Evolutionary conservation across 2,888 invertebrate genomes (phyloP).

Genomic region (Drosophila anomelani): DNA sequence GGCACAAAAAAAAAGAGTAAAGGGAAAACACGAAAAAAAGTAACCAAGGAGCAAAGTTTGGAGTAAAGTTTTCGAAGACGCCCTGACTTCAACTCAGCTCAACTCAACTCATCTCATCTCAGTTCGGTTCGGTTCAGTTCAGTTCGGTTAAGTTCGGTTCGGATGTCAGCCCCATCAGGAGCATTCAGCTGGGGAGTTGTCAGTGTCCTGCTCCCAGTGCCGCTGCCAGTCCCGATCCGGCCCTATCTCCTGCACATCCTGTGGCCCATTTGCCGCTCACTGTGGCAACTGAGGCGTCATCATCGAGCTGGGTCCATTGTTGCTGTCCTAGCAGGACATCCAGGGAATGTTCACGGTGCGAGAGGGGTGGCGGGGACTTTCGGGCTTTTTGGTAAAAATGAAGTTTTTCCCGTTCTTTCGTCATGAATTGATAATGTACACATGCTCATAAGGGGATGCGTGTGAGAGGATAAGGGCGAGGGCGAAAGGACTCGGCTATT

Average conservation of each 20-base stretch:
- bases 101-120: constrained; percentile 42
- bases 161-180: constrained; percentile 69
- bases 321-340: constrained; percentile 44
- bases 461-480: constrained; percentile 20
- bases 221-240: constrained; percentile 31
- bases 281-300: constrained; percentile 75
- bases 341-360: constrained; percentile 11
- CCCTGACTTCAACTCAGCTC: constrained; percentile 64
- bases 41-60: constrained; percentile 60
- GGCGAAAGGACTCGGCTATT: constrained; percentile 52
- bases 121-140: constrained; percentile 34
- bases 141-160: constrained; percentile 56
- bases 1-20: constrained; percentile 5
- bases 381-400: constrained; percentile 68
- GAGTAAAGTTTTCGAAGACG: constrained; percentile 73
- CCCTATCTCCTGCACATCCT: constrained; percentile 54
- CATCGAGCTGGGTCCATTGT: constrained; percentile 58
- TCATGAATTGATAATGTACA: constrained; percentile 80
- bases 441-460: constrained; percentile 67
- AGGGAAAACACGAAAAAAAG: constrained; percentile 11
- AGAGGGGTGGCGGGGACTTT: constrained; percentile 2
- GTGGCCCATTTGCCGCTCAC: constrained; percentile 75
- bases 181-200: constrained; percentile 75
- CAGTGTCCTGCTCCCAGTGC: constrained; percentile 52
- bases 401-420: constrained; percentile 73